These are phyloP conservation scores for Leptinotarsa defecta DNA, from an alignment of 1,140 invertebrate species.

Conservation along the genomic window DNA sequence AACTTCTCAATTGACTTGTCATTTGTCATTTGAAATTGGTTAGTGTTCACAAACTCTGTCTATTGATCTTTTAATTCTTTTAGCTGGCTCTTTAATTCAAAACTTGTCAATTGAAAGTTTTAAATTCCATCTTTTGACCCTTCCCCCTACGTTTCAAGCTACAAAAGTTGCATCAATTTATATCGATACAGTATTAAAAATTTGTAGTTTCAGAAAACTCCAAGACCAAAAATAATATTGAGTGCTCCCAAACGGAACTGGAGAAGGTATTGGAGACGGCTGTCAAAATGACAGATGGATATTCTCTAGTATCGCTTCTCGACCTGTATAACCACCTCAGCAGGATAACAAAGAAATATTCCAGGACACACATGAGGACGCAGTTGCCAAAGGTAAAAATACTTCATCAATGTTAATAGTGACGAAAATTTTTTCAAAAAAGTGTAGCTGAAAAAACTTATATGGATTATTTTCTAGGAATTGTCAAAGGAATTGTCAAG, in stretches of 20 bases:
- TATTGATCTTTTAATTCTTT: too few relatives aligned
- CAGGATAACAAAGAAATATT: conserved; percentile 61
- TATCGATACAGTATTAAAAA: not conserved
- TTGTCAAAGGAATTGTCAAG: conserved; percentile 56
- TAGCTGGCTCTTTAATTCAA: too few relatives aligned
- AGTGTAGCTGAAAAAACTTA: not conserved
- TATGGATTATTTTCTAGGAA: conserved; percentile 51
- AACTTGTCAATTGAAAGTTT: too few relatives aligned
- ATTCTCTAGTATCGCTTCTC: conserved; percentile 64
- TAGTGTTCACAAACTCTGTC: too few relatives aligned
- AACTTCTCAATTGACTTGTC: too few relatives aligned
- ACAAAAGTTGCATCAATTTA: not conserved
- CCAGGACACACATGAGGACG: conserved; percentile 60
- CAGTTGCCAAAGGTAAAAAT: conserved; percentile 64
- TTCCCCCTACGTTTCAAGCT: too few relatives aligned
- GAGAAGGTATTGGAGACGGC: conserved; percentile 63
- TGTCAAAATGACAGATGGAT: conserved; percentile 60
- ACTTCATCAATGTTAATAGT: conserved; percentile 4
- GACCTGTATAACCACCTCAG: conserved; percentile 68
- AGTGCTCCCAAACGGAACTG: conserved; percentile 65
- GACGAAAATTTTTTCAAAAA: not conserved
- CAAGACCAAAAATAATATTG: conserved; percentile 56
- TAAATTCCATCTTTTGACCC: too few relatives aligned
- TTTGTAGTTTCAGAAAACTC: conserved; percentile 35
- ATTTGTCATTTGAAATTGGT: too few relatives aligned